Percentiles rank a stretch among this genome's conserved stretches.
phyloP scores from a whole-genome alignment of 1,140 invertebrate genomes.

The Whitmania pigra region DNA sequence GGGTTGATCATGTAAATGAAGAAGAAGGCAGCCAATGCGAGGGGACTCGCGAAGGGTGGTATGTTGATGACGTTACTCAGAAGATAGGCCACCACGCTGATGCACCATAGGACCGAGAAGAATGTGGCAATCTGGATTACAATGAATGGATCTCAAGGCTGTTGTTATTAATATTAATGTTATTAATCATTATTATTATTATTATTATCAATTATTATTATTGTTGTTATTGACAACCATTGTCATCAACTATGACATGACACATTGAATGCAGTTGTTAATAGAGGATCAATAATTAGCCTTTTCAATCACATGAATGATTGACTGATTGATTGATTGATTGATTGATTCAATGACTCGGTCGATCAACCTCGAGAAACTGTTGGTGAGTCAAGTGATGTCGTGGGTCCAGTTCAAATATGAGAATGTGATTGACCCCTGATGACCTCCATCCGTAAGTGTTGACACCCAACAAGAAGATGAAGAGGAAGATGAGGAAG shows the following conservation, averaged over 20 bases:
- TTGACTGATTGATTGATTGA: no score
- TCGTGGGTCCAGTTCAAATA: slow-evolving; percentile 93
- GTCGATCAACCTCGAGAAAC: slow-evolving; percentile 9
- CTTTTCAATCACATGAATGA: no score
- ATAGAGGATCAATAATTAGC: no score
- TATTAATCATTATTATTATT: no score
- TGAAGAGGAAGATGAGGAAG: slow-evolving; percentile 76
- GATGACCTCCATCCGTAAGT: slow-evolving; percentile 95
- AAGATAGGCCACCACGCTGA: slow-evolving; percentile 58
- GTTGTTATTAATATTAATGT: no score
- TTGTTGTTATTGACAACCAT: no score
- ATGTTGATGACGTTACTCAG: slow-evolving; percentile 66
- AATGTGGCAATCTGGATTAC: slow-evolving; percentile 61
- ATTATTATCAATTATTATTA: no score
- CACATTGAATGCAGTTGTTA: no score
- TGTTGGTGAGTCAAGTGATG: slow-evolving; percentile 88
- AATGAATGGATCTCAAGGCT: slow-evolving; percentile 2
- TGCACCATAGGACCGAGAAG: slow-evolving; percentile 84
- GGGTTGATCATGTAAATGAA: slow-evolving; percentile 80
- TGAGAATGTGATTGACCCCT: slow-evolving; percentile 96
- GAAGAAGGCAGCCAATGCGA: slow-evolving; percentile 74
- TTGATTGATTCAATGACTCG: no score
- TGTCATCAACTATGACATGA: no score
- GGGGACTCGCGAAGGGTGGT: slow-evolving; percentile 62
- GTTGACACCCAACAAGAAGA: slow-evolving; percentile 91